Conservation (phyloP, 2,797 vertebrate species). For the Pseudomugil gertrudae region DNA sequence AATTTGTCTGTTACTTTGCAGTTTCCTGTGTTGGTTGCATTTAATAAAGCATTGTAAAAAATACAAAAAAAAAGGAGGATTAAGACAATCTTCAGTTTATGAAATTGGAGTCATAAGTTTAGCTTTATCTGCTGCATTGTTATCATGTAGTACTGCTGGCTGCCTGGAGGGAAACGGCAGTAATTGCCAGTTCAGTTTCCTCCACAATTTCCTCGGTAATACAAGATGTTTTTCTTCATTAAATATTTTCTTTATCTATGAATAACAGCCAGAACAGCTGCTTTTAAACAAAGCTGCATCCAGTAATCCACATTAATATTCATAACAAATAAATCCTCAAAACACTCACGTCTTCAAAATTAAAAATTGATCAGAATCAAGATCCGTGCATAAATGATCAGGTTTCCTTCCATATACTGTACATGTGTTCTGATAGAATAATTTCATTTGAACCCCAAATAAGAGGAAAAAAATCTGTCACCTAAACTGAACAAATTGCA, state of each 20-base stretch:
- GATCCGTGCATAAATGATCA: constrained; percentile 21
- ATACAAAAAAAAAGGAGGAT: not conserved
- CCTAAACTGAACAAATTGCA: not conserved
- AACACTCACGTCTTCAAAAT: constrained; percentile 43
- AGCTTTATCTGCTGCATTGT: constrained; percentile 10
- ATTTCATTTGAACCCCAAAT: too few species aligned
- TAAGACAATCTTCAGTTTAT: constrained; percentile 12
- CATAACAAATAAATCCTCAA: constrained; percentile 56
- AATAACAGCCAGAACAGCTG: constrained; percentile 50
- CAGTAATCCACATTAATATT: constrained; percentile 63
- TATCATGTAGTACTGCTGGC: not conserved
- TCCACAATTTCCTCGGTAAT: constrained; percentile 36
- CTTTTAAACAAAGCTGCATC: constrained; percentile 50
- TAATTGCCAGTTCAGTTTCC: constrained; percentile 31
- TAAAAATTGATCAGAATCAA: constrained; percentile 35
- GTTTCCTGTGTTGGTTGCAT: not conserved
- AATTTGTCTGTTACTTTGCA: not conserved
- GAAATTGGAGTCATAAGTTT: not conserved
- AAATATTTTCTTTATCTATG: constrained; percentile 62
- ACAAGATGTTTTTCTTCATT: constrained; percentile 50
- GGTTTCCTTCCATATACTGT: constrained; percentile 8
- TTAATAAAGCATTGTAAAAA: not conserved
- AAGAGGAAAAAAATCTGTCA: too few species aligned
- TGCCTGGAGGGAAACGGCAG: constrained; percentile 13
- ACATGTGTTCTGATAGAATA: not conserved